Evolutionary conservation across 2,113 vertebrate species (phyloP), one percentile per base, ranked within the genome.

Genomic region (Gymnocephalus cernua): DNA sequence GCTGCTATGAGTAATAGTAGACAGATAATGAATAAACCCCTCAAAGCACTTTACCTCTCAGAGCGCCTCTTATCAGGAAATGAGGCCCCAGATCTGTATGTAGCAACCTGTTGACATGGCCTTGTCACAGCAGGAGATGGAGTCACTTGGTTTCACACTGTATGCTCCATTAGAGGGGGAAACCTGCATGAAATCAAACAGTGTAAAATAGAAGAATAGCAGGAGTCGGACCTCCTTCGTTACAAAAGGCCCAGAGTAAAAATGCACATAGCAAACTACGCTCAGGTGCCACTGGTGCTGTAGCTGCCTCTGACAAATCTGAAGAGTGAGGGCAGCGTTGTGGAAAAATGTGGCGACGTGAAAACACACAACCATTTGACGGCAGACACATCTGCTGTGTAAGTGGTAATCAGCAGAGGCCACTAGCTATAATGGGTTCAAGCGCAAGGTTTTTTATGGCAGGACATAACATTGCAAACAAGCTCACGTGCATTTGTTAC

Each of bases 1-100:
- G 86, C 67, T n/a, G 78, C 75, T 38, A 23, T 83, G 76, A 80
- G 82, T 53, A 85, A 86, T 63, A 11, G 73, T 73, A 79, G 76
- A 75, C 58, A 44, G 70, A 74, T 83, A 74, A 90, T 88, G 75
- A 87, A 72, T 67, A 74, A 80, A 82, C 61, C 50, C 81, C 74
- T 69, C 51, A 57, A 50, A 77, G 73, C 64, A 53, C 57, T 89
- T 77, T 70, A 38, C 51, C 73, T 82, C 84, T 81, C 86, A 48
- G 72, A 76, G 72, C 16, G 4, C 32, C 58, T 16, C 48, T 88
- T 85, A 80, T 82, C 65, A 59, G 56, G 63, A 73, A 67, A 73
- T 4, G 32, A 82, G 61, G 12, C 29, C 67, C 68, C 64, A 35
- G 7, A 83, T 86, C 73, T 86, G 27, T 29, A 32, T 21, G 54